Base-by-base conservation (phyloP, 1,140 invertebrate species). In the Aphidius gifuensis region DNA sequence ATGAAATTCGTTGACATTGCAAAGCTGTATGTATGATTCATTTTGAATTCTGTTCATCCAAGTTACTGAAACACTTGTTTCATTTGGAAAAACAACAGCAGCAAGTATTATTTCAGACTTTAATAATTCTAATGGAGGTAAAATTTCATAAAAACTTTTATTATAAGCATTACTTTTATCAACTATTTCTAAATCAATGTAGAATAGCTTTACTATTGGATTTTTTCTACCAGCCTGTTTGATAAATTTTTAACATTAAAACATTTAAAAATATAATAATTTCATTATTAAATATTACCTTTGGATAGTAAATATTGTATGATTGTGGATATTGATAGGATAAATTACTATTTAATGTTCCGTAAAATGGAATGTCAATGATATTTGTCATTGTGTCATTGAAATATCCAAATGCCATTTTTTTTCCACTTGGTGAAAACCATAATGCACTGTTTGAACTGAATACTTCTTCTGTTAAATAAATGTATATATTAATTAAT, bases 31-130 rank as follows among this genome's bases (percentile, higher is more conserved):
- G 43, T 83, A 76, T 61, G 84, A 83, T 48, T 83, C 71, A 74
- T 93, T 97, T 79, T 97, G 94, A 46, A 90, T 84, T 65, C 94
- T 83, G 70, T 94, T 94, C 77, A 94, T 84, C 92, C 94, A 96
- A 21, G 89, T 85, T 1, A 92, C 86, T 8, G 87, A 80, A 7
- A 94, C 71, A 42, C 88, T 83, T 9, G 84, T 77, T 44, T 89
- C 84, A 50, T 88, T 88, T 8, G 87, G 86, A 90, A 95, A 97
- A 39, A 85, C 79, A 1, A 96, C 92, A 58, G 88, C 77, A 5
- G 86, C 84, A 61, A 92, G 80, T 69, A 92, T 89, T 69, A 88
- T 82, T 64, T 91, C 85, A 6, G 82, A 83, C 64, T 71, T 72
- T 63, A 65, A 66, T 47, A 79, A 69, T 64, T 75, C 60, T 38